Evolutionary conservation across 1,140 invertebrate species (phyloP).

Genomic region (Drosophila athabasca): DNA sequence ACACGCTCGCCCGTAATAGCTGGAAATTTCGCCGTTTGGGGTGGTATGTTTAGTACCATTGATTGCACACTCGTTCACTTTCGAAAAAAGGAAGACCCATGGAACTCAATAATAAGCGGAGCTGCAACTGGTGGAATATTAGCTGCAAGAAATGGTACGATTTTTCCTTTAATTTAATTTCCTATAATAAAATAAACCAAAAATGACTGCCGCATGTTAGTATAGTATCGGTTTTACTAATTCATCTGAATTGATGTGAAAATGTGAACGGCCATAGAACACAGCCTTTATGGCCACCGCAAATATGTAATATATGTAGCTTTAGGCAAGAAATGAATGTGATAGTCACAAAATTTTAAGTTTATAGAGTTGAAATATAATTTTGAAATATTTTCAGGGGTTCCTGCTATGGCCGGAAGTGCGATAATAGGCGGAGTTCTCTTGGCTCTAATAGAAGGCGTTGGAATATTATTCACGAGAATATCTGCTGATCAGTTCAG

Average conservation of each 20-base stretch:
- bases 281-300: too few species aligned
- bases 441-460: slow-evolving; percentile 35
- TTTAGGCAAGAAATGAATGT: too few species aligned
- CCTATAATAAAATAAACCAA: too few species aligned
- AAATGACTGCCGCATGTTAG: too few species aligned
- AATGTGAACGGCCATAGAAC: too few species aligned
- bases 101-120: slow-evolving; percentile 43
- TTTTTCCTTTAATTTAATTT: not conserved
- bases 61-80: slow-evolving; percentile 41
- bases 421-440: slow-evolving; percentile 34
- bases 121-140: slow-evolving; percentile 42
- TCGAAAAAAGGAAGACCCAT: slow-evolving; percentile 40
- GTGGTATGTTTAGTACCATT: slow-evolving; percentile 44
- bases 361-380: too few species aligned
- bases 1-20: slow-evolving; percentile 38
- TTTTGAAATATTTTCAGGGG: slow-evolving; percentile 5
- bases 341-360: not conserved
- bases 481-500: slow-evolving; percentile 36
- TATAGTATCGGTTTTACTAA: too few species aligned
- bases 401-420: slow-evolving; percentile 40
- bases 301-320: too few species aligned
- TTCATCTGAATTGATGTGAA: too few species aligned
- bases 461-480: slow-evolving; percentile 39
- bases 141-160: slow-evolving; percentile 39
- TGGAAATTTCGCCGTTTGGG: slow-evolving; percentile 40